phyloP scores from a whole-genome alignment of 2,113 vertebrate species.

The Octodon degus region DNA sequence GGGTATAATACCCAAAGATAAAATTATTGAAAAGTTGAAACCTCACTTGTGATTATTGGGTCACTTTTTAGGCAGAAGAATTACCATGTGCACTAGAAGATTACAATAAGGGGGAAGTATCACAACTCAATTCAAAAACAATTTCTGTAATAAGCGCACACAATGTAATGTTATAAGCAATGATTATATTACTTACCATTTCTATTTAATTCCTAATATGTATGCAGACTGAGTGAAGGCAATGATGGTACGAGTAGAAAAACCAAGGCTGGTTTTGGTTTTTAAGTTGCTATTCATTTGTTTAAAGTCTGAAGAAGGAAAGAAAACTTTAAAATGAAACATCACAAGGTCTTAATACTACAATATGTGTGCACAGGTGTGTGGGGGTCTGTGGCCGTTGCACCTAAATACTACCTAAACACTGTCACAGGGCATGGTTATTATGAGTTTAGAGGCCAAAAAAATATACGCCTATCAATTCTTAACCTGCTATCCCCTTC shows the following conservation, averaged over 20 bases:
- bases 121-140: neutral
- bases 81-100: neutral
- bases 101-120: neutral
- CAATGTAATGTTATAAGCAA: neutral
- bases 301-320: neutral
- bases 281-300: neutral
- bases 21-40: neutral
- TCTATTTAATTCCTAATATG: neutral
- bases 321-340: conserved; percentile 21
- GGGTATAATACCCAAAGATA: neutral
- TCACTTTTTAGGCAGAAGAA: neutral
- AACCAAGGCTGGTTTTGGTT: neutral
- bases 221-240: neutral
- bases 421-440: neutral
- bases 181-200: neutral
- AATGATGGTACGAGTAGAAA: neutral
- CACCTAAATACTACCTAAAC: neutral
- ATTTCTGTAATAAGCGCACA: neutral
- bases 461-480: neutral
- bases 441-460: neutral
- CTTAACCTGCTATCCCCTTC: neutral
- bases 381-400: neutral
- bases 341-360: neutral
- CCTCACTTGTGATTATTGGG: neutral
- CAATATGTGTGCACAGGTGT: neutral